These are phyloP conservation scores for Hyposoter didymator DNA, from an alignment of 2,888 invertebrate genomes.

Conservation along the genomic window DNA sequence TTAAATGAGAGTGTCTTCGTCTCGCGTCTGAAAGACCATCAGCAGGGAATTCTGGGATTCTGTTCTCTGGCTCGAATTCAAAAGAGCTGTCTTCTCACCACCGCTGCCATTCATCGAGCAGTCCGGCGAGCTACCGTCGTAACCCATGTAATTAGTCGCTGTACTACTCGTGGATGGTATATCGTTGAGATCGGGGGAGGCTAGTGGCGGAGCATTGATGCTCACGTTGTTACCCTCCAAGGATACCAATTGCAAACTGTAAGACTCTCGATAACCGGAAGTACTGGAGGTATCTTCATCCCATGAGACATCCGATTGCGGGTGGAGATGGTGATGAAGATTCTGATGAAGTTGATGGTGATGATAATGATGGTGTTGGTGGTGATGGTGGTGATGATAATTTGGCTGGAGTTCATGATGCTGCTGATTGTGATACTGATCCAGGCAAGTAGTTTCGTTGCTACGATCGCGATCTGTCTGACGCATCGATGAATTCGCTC, in stretches of 20 bases:
- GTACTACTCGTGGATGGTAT: conserved; percentile 85
- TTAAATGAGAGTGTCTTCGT: conserved; percentile 94
- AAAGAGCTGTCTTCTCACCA: conserved; percentile 86
- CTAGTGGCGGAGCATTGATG: conserved; percentile 85
- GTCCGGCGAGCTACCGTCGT: conserved; percentile 86
- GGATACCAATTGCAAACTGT: conserved; percentile 87
- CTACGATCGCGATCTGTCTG: conserved; percentile 70
- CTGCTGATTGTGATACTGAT: conserved; percentile 69
- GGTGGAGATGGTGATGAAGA: conserved; percentile 76
- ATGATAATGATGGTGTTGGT: conserved; percentile 72
- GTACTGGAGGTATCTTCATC: conserved; percentile 93
- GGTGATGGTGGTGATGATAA: conserved; percentile 74
- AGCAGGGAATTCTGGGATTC: conserved; percentile 92
- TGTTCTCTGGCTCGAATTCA: conserved; percentile 85
- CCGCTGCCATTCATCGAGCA: conserved; percentile 88
- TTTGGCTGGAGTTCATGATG: conserved; percentile 71
- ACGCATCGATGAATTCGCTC: conserved; percentile 74
- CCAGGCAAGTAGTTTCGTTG: conserved; percentile 44
- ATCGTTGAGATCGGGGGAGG: conserved; percentile 87
- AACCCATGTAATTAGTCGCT: conserved; percentile 84
- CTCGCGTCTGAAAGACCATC: conserved; percentile 92
- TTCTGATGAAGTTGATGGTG: conserved; percentile 74
- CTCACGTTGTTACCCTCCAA: conserved; percentile 84
- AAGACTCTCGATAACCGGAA: conserved; percentile 92
- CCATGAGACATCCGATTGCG: conserved; percentile 90